Conservation (phyloP, 2,797 vertebrate species). For the Alauda arvensis region DNA sequence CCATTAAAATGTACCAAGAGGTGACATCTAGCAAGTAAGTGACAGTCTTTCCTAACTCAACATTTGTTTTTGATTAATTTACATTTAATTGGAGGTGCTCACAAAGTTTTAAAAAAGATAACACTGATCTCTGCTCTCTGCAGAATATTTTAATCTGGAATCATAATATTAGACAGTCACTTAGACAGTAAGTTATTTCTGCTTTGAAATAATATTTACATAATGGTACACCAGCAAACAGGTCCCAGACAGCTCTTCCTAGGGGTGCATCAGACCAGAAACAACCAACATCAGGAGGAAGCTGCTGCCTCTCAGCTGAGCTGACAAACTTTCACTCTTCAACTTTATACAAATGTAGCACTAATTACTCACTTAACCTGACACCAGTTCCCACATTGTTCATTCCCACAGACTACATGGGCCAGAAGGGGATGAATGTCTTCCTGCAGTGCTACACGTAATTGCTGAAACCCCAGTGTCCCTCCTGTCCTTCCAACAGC, state of each 20-base stretch:
- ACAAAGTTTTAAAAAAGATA: not conserved
- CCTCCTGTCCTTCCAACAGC: accelerated
- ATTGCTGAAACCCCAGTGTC: not conserved
- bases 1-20: not conserved
- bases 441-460: accelerated
- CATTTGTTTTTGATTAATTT: not conserved
- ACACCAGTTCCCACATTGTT: not conserved
- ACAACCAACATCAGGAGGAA: not conserved
- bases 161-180: not conserved
- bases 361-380: not conserved
- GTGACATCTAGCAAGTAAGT: not conserved
- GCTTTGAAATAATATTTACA: slow-evolving; percentile 12
- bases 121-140: not conserved
- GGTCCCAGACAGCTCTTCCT: not conserved
- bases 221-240: not conserved
- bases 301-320: not conserved
- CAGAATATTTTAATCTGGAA: not conserved
- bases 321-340: not conserved
- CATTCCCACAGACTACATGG: not conserved
- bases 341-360: not conserved
- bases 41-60: not conserved
- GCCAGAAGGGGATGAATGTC: not conserved
- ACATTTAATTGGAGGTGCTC: not conserved
- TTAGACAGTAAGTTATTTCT: not conserved
- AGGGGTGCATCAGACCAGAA: not conserved